Evolutionary conservation across 1,140 invertebrate species (phyloP).

Genomic region (Zophobas atratus): DNA sequence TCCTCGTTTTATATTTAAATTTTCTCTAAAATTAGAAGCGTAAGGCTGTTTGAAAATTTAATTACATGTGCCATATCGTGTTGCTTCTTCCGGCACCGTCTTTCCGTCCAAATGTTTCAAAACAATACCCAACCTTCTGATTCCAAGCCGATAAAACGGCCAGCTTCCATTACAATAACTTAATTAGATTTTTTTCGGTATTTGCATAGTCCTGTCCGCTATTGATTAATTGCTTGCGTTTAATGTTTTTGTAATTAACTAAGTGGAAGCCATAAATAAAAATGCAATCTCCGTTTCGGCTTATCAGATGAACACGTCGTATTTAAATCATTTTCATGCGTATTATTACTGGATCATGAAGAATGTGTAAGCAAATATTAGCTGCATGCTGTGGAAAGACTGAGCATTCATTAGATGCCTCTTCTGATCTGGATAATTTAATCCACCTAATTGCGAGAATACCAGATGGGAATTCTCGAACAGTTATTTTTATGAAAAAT

Average conservation of each 20-base stretch:
- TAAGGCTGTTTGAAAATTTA: slow-evolving; percentile 19
- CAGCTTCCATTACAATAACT: slow-evolving; percentile 47
- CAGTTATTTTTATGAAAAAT: too few species aligned
- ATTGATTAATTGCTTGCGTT: slow-evolving; percentile 53
- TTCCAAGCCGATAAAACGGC: slow-evolving; percentile 28
- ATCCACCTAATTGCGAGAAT: too few species aligned
- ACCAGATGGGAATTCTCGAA: too few species aligned
- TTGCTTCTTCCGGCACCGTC: slow-evolving; percentile 16
- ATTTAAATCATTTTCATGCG: slow-evolving; percentile 41
- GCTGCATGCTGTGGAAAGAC: too few species aligned
- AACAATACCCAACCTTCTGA: slow-evolving; percentile 14
- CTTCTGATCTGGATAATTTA: too few species aligned
- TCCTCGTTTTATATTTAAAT: too few species aligned
- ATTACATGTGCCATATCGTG: slow-evolving; percentile 20
- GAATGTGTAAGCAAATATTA: too few species aligned
- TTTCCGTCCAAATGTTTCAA: slow-evolving; percentile 10
- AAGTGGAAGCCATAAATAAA: slow-evolving; percentile 54
- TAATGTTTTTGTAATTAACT: slow-evolving; percentile 53
- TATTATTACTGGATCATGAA: background rate
- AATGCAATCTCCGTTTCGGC: slow-evolving; percentile 49
- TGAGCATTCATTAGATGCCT: too few species aligned
- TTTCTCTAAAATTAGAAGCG: background rate
- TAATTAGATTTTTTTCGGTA: slow-evolving; percentile 48
- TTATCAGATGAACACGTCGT: slow-evolving; percentile 40
- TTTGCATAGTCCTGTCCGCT: slow-evolving; percentile 49